Evolutionary conservation across 2,888 invertebrate genomes (phyloP), one percentile per base, ranked within the genome.

Genomic region (Apotomis betuletana): DNA sequence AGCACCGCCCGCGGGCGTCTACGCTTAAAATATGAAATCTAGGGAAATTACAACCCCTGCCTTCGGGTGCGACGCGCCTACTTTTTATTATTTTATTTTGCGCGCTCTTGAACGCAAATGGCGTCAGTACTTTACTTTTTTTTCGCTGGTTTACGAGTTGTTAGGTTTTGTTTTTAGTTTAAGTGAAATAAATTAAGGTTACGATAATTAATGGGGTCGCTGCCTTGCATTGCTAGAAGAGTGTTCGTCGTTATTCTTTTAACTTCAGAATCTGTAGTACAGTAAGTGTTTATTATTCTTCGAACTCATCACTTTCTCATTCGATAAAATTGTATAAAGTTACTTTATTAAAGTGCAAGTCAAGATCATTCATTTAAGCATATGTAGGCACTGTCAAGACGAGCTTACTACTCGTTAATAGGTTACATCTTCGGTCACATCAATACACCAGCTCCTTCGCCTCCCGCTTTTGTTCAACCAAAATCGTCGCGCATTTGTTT

Each of bases 21-120:
- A 86, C 88, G 86, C 79, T 85, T 85, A 86, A 88, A 89, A 88
- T 88, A 89, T 87, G 86, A 88, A 91, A 91, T 91, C 88, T 88
- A 86, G 89, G 89, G 90, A 88, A 90, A 92, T 92, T 91, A 90
- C 90, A 87, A 83, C 81, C 82, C 79, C 80, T 80, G 84, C 86
- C 89, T 84, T 79, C 78, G 82, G 91, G 90, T 88, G 82, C 78
- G 80, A 87, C 89, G 91, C 89, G 91, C 90, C 88, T 88, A 90
- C 86, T 82, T 85, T 86, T 87, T 84, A 89, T 90, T 92, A 92
- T 92, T 92, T 92, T 91, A 91, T 93, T 92, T 90, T 88, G 85
- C 89, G 88, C 89, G 87, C 90, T 90, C 90, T 92, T 92, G 87
- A 90, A 86, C 90, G 81, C 82, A 83, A 87, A 87, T 85, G 84